phyloP scores from a whole-genome alignment of 2,888 invertebrate species.

The Venusia cambrica region DNA sequence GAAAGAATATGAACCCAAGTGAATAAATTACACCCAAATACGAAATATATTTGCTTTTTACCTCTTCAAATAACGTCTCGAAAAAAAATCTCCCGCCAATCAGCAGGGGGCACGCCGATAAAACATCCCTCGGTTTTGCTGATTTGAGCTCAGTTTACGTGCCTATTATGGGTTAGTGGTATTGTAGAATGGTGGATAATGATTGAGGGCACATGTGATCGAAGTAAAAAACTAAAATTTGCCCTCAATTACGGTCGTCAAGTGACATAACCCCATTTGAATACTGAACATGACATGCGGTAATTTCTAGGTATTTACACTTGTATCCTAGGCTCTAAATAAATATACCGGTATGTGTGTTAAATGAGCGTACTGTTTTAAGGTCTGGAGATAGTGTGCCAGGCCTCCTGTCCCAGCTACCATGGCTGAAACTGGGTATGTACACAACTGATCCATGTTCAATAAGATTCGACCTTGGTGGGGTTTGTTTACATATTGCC shows the following conservation, averaged over 20 bases:
- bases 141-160: constrained; percentile 38
- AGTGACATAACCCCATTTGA: constrained; percentile 80
- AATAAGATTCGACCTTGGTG: constrained; percentile 54
- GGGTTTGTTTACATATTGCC: constrained; percentile 55
- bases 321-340: constrained; percentile 40
- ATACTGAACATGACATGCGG: constrained; percentile 76
- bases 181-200: constrained; percentile 34
- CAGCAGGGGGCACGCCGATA: constrained; percentile 76
- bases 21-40: constrained; percentile 41
- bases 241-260: constrained; percentile 66
- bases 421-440: constrained; percentile 76
- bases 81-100: constrained; percentile 75
- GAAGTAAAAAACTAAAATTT: constrained; percentile 48
- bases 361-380: constrained; percentile 51
- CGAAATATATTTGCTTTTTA: constrained; percentile 33
- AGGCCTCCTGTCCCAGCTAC: constrained; percentile 49
- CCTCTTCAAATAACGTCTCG: constrained; percentile 45
- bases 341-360: constrained; percentile 30
- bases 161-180: constrained; percentile 29
- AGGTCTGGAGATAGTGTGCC: constrained; percentile 47
- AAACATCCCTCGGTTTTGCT: constrained; percentile 42
- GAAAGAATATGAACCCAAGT: constrained; percentile 46
- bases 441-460: constrained; percentile 42
- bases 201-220: constrained; percentile 35
- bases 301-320: constrained; percentile 59